Conservation (phyloP, 1,140 invertebrate species). For the Oreohelix idahoensis region DNA sequence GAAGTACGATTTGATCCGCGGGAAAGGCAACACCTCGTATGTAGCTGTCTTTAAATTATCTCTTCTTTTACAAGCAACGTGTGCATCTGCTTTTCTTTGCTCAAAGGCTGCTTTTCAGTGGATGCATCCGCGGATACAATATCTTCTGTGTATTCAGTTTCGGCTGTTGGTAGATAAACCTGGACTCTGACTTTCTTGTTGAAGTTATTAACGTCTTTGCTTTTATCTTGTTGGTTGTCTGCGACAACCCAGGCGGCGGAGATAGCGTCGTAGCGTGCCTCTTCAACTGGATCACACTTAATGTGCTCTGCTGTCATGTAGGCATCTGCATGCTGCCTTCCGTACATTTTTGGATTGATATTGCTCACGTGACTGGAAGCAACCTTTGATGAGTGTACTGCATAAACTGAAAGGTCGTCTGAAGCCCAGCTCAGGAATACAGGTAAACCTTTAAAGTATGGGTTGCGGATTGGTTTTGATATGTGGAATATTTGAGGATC, state of each 20-base stretch:
- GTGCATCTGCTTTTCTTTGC: too few species aligned
- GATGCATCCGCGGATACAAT: neutral
- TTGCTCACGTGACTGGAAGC: neutral
- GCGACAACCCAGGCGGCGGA: neutral
- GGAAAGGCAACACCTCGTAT: too few species aligned
- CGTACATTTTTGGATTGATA: neutral
- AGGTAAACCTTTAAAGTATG: neutral
- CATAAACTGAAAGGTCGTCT: neutral
- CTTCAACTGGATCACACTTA: neutral
- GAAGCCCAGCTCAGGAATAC: neutral
- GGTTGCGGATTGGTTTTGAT: neutral
- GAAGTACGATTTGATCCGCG: too few species aligned
- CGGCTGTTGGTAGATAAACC: constrained; percentile 42
- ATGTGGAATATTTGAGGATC: neutral
- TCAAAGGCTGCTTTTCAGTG: neutral
- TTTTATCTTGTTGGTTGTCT: constrained; percentile 10
- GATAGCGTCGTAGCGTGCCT: neutral
- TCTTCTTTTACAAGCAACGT: too few species aligned
- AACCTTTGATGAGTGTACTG: neutral
- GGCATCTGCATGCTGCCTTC: neutral
- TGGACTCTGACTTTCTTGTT: constrained; percentile 36
- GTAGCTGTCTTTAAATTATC: too few species aligned
- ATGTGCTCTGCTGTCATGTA: neutral
- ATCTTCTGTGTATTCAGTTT: constrained; percentile 27
- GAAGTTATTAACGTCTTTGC: neutral